phyloP scores from a whole-genome alignment of 35 echinoderm and acorn worm species.

The Heliocidaris erythrogramma region DNA sequence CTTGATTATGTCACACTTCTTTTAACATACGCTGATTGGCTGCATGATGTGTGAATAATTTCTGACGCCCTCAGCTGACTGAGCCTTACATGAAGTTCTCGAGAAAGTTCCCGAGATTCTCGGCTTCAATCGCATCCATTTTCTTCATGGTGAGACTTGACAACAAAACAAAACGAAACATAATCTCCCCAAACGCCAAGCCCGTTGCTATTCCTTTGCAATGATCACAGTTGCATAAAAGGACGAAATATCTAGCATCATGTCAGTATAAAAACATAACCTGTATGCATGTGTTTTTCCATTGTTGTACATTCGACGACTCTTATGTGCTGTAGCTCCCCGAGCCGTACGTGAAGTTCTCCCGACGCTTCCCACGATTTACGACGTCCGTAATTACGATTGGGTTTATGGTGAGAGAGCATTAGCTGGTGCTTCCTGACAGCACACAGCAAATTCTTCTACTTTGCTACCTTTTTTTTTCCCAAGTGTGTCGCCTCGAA shows the following conservation, averaged over 20 bases:
- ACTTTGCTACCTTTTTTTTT: not conserved
- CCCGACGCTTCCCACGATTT: conserved; percentile 64
- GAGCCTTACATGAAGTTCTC: conserved; percentile 79
- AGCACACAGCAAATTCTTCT: not conserved
- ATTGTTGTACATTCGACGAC: conserved; percentile 9
- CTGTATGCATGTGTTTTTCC: conserved; percentile 33
- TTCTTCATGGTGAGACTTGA: conserved; percentile 69
- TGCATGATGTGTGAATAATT: conserved; percentile 24
- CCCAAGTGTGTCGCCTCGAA: not conserved
- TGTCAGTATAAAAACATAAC: not conserved
- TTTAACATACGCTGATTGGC: not conserved
- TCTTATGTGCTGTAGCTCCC: conserved; percentile 25
- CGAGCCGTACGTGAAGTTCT: conserved; percentile 61
- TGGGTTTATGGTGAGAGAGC: conserved; percentile 82
- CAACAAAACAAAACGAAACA: not conserved
- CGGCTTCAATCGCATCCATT: conserved; percentile 67
- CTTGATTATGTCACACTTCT: not conserved
- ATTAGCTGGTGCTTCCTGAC: not conserved
- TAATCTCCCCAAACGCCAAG: not conserved
- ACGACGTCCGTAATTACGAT: conserved; percentile 54
- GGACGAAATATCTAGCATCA: not conserved
- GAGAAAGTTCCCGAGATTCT: conserved; percentile 79
- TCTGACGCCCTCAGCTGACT: conserved; percentile 57
- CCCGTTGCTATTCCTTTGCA: not conserved
- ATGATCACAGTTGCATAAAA: not conserved